These are phyloP conservation scores for Lutraria rhynchaena DNA, from an alignment of 1,140 invertebrate genomes.

Conservation along the genomic window DNA sequence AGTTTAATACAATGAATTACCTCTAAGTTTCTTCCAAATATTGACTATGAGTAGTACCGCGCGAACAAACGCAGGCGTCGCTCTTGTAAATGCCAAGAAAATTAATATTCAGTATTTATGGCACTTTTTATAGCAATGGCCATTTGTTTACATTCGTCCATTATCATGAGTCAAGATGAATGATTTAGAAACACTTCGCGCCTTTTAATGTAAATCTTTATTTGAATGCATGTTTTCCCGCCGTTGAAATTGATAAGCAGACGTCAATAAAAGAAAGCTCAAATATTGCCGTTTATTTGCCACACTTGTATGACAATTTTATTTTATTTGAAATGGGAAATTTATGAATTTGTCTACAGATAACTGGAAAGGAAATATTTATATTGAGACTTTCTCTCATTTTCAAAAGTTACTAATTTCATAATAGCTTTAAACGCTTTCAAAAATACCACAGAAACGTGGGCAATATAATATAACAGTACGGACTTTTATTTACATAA, in stretches of 20 bases:
- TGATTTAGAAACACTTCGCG: conserved; percentile 44
- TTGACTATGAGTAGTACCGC: too few relatives aligned
- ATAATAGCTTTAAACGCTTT: conserved; percentile 29
- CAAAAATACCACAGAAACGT: conserved; percentile 8
- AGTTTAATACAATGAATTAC: too few relatives aligned
- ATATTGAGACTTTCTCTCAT: conserved; percentile 38
- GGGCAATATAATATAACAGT: conserved; percentile 10
- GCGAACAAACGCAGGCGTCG: too few relatives aligned
- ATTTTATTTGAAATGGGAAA: conserved; percentile 53
- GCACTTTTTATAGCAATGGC: conserved; percentile 40
- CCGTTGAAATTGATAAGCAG: conserved; percentile 29
- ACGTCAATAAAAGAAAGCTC: conserved; percentile 35
- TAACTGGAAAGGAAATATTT: conserved; percentile 54
- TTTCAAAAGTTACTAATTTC: conserved; percentile 52
- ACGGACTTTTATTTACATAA: conserved; percentile 28
- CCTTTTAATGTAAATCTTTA: conserved; percentile 43
- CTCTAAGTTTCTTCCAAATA: too few relatives aligned
- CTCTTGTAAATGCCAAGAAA: conserved; percentile 17
- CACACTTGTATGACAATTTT: conserved; percentile 51
- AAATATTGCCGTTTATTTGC: conserved; percentile 42
- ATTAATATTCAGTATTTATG: conserved; percentile 53
- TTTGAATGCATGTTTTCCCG: conserved; percentile 48
- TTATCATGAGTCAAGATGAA: conserved; percentile 38
- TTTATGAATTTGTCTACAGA: conserved; percentile 54
- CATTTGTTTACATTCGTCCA: conserved; percentile 37